phyloP scores from a whole-genome alignment of 1,140 invertebrate species.

The Dicyema japonicum region DNA sequence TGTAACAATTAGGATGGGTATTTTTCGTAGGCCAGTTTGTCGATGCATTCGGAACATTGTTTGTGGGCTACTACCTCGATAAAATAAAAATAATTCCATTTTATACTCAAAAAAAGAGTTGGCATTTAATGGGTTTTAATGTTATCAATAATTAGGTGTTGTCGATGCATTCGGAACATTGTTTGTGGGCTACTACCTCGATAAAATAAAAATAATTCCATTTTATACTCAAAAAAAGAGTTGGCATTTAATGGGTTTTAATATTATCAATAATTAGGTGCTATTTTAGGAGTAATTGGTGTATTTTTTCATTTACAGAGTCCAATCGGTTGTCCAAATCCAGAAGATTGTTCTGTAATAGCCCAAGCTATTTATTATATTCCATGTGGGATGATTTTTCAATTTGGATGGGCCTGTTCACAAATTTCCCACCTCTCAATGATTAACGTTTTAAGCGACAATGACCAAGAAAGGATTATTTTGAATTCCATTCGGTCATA shows the following conservation, averaged over 20 bases:
- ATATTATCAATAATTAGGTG: slow-evolving; percentile 22
- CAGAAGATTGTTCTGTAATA: slow-evolving; percentile 26
- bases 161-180: not conserved
- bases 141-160: slow-evolving; percentile 1
- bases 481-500: slow-evolving; percentile 58
- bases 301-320: slow-evolving; percentile 62
- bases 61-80: slow-evolving; percentile 55
- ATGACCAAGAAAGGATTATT: slow-evolving; percentile 38
- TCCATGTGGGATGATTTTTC: slow-evolving; percentile 59
- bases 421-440: slow-evolving; percentile 73
- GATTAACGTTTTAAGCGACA: slow-evolving; percentile 40
- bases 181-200: not conserved
- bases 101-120: slow-evolving; percentile 52
- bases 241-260: not conserved
- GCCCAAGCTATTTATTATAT: slow-evolving; percentile 50
- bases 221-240: not conserved
- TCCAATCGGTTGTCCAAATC: slow-evolving; percentile 33
- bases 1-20: too few species aligned
- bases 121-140: slow-evolving; percentile 49
- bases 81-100: slow-evolving; percentile 29
- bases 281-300: slow-evolving; percentile 36
- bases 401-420: slow-evolving; percentile 70
- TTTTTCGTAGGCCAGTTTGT: slow-evolving; percentile 31
- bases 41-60: slow-evolving; percentile 52
- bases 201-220: not conserved